A percentile compares a stretch with the other conserved stretches of the same genome.
Evolutionary conservation across 2,888 invertebrate genomes (phyloP).

Genomic region (Eudemis profundana): DNA sequence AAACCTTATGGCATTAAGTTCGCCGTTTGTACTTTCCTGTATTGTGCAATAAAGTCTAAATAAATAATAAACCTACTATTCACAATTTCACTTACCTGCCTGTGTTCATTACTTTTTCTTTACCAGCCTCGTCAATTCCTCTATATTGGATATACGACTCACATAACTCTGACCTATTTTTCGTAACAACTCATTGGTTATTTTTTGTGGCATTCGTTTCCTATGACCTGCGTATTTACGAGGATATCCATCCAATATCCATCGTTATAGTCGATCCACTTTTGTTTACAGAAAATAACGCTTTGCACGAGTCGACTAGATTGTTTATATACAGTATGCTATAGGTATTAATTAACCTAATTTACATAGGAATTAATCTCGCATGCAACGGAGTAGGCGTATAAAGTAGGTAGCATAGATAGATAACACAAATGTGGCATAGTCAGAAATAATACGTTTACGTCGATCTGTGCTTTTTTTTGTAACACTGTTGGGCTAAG

Average conservation of each 20-base stretch:
- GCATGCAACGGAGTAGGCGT: conserved; percentile 5
- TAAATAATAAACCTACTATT: background rate
- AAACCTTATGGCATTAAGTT: too few species aligned
- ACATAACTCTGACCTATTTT: conserved; percentile 34
- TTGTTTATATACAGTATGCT: conserved; percentile 17
- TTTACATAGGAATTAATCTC: conserved; percentile 37
- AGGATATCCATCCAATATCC: background rate
- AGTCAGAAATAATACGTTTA: conserved; percentile 4
- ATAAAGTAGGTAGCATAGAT: conserved; percentile 15
- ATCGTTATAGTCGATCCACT: background rate
- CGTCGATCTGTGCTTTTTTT: background rate
- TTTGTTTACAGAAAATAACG: conserved; percentile 41
- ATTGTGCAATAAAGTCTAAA: too few species aligned
- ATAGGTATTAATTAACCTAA: conserved; percentile 27
- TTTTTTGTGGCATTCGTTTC: conserved; percentile 16
- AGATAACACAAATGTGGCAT: conserved; percentile 5
- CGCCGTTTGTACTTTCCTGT: too few species aligned
- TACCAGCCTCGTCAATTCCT: conserved; percentile 10
- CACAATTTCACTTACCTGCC: background rate
- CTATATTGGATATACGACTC: conserved; percentile 16
- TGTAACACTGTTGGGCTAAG: too few species aligned
- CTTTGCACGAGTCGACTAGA: conserved; percentile 26
- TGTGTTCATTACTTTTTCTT: conserved; percentile 6
- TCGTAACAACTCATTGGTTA: conserved; percentile 4
- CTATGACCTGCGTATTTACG: conserved; percentile 24